Percentiles rank a stretch among this genome's conserved stretches.
These are phyloP conservation scores for Calycopis cecrops DNA, from an alignment of 1,140 invertebrate genomes.

Conservation along the genomic window DNA sequence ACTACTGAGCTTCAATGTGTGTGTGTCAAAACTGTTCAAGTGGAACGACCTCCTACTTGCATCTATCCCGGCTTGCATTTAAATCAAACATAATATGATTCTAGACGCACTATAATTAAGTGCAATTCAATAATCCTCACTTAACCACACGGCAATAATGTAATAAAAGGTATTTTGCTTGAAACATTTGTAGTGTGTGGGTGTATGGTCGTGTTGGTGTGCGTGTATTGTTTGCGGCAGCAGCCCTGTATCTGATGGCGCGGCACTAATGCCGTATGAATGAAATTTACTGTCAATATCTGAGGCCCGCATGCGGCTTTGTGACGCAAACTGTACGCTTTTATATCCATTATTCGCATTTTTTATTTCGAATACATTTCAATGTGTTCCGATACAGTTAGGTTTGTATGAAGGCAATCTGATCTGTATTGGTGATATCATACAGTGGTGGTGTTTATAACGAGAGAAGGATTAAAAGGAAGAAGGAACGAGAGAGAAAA, in stretches of 20 bases:
- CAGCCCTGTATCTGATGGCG: conserved; percentile 67
- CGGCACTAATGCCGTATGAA: conserved; percentile 73
- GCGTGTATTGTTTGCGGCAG: conserved; percentile 48
- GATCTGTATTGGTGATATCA: too few species aligned
- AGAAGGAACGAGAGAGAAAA: too few species aligned
- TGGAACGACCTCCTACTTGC: too few species aligned
- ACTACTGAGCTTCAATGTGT: too few species aligned
- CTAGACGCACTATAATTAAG: too few species aligned
- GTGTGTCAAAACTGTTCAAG: too few species aligned
- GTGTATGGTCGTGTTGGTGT: background rate
- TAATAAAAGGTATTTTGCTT: conserved; percentile 12
- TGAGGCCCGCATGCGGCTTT: conserved; percentile 71
- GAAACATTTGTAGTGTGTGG: conserved; percentile 18
- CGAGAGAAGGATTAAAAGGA: too few species aligned
- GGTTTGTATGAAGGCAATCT: too few species aligned
- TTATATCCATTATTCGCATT: conserved; percentile 49
- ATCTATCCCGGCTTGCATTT: too few species aligned
- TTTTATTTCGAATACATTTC: conserved; percentile 30
- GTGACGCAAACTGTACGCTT: conserved; percentile 68
- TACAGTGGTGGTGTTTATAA: too few species aligned
- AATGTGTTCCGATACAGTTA: conserved; percentile 1
- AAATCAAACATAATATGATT: too few species aligned
- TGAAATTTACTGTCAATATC: conserved; percentile 75
- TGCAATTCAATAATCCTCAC: too few species aligned
- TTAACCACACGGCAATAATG: background rate